Evolutionary conservation across 2,113 vertebrate genomes (phyloP).

Genomic region (Stictonetta naevosa): DNA sequence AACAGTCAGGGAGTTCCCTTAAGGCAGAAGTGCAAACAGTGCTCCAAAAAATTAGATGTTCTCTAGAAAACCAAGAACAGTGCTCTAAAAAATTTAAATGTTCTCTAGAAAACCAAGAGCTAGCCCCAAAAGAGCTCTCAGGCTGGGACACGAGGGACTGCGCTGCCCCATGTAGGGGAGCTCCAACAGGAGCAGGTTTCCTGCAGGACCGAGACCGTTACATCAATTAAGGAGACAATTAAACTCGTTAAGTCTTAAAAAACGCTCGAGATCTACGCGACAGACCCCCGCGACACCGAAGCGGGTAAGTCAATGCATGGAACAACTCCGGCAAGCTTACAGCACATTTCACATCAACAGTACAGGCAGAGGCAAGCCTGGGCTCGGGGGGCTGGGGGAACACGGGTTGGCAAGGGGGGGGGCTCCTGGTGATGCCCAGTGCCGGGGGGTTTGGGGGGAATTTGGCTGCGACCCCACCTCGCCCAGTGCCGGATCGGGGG

Average conservation of each 20-base stretch:
- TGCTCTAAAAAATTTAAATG: not conserved
- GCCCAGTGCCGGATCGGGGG: fast-evolving
- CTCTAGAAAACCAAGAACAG: not conserved
- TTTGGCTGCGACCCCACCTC: fast-evolving
- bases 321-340: not conserved
- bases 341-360: constrained; percentile 63
- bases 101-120: not conserved
- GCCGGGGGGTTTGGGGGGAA: not conserved
- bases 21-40: not conserved
- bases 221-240: not conserved
- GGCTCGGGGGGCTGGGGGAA: constrained; percentile 46
- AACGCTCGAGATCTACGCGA: fast-evolving
- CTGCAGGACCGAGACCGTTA: not conserved
- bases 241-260: not conserved
- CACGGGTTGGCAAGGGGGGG: fast-evolving
- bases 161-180: not conserved
- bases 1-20: not conserved
- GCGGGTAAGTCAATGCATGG: not conserved
- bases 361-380: constrained; percentile 72
- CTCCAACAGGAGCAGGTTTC: not conserved
- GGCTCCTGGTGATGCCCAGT: not conserved
- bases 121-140: not conserved
- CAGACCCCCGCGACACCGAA: not conserved
- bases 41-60: not conserved
- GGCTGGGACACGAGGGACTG: not conserved